Percentiles rank a stretch among this genome's conserved stretches.
phyloP scores from a whole-genome alignment of 2,113 vertebrate genomes.

The Lophochroa leadbeateri region DNA sequence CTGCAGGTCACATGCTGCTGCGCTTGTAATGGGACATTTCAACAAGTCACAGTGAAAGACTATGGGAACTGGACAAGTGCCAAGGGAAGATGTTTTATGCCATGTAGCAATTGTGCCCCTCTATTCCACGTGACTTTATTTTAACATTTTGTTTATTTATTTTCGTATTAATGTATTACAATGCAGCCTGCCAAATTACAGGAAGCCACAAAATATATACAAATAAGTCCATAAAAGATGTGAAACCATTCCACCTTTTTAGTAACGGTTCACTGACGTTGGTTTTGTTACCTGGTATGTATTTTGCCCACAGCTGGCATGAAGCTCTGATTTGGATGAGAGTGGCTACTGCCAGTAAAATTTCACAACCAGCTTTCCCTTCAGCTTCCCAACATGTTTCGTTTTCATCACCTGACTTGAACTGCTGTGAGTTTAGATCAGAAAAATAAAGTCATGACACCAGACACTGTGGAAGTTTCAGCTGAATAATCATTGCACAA shows the following conservation, averaged over 20 bases:
- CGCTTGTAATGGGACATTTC: slow-evolving; percentile 44
- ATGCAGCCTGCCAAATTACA: slow-evolving; percentile 58
- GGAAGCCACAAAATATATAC: slow-evolving; percentile 47
- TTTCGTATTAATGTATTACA: slow-evolving; percentile 43
- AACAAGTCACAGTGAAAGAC: slow-evolving; percentile 43
- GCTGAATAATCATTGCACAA: not conserved
- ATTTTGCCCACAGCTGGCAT: not conserved
- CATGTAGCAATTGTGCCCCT: slow-evolving; percentile 49
- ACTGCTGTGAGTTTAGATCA: not conserved
- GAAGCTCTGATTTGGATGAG: not conserved
- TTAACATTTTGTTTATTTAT: slow-evolving; percentile 52
- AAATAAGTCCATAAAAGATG: not conserved
- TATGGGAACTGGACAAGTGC: slow-evolving; percentile 59
- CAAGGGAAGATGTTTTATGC: slow-evolving; percentile 60
- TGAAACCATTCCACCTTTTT: slow-evolving; percentile 4
- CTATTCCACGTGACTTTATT: not conserved
- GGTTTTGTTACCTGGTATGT: not conserved
- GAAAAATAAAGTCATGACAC: not conserved
- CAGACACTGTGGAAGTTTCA: not conserved
- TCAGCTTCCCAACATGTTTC: not conserved
- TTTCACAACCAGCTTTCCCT: not conserved
- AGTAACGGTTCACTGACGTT: not conserved
- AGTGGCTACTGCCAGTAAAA: not conserved
- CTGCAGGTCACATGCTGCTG: slow-evolving; percentile 41
- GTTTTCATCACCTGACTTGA: not conserved